Conservation (phyloP, 2,797 vertebrate genomes). For the Coracias cyanogaster region DNA sequence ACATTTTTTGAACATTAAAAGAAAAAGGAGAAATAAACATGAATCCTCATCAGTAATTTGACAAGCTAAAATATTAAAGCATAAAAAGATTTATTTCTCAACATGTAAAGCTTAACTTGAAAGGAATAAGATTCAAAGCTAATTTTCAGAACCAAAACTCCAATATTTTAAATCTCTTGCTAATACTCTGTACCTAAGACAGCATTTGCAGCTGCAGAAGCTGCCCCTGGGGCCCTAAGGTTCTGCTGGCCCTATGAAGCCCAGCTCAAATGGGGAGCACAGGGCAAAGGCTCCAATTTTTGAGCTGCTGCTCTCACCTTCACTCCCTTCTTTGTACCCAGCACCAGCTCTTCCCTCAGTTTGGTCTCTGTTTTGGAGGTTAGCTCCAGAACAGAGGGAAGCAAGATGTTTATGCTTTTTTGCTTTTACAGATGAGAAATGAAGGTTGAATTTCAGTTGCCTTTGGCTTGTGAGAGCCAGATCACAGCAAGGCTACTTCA, state of each 20-base stretch:
- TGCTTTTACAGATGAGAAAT: not conserved
- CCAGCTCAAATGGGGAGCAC: not conserved
- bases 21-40: not conserved
- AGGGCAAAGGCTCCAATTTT: rapidly evolving
- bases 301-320: rapidly evolving
- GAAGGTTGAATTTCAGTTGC: not conserved
- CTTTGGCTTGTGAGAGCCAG: not conserved
- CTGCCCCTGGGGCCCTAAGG: not conserved
- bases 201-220: not conserved
- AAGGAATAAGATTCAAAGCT: not conserved
- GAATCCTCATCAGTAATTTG: not conserved
- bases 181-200: not conserved
- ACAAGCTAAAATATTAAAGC: not conserved
- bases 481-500: not conserved
- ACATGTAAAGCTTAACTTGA: not conserved
- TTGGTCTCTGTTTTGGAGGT: not conserved
- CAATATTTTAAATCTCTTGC: not conserved
- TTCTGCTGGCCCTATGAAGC: rapidly evolving
- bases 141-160: not conserved
- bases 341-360: rapidly evolving
- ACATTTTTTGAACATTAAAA: not conserved
- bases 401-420: not conserved
- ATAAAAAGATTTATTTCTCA: not conserved
- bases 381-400: not conserved
- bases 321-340: not conserved